A percentile compares a stretch with the other conserved stretches of the same genome.
phyloP scores from a whole-genome alignment of 2,113 vertebrate genomes.

The Cebus imitator region DNA sequence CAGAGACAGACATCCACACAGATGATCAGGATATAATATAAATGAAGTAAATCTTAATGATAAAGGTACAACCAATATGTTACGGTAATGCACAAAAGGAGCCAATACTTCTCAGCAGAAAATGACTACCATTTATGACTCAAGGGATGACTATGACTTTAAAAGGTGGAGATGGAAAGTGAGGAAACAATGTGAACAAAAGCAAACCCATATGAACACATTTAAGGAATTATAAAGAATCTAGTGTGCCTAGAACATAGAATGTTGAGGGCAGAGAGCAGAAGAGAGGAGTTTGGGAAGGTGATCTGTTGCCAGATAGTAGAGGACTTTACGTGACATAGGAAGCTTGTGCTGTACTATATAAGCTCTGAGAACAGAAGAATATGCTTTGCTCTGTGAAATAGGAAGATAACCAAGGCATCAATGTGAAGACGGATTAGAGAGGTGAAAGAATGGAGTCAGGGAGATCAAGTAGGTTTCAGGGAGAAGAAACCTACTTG shows the following conservation, averaged over 20 bases:
- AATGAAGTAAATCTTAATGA: not conserved
- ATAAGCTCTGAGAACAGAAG: not conserved
- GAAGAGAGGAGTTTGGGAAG: not conserved
- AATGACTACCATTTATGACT: not conserved
- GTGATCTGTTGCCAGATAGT: not conserved
- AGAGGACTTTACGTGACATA: not conserved
- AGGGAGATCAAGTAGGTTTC: not conserved
- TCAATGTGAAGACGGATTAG: not conserved
- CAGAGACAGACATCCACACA: not conserved
- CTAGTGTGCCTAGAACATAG: not conserved
- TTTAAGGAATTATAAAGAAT: not conserved
- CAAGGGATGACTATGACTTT: not conserved
- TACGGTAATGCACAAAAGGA: not conserved
- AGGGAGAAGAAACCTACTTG: constrained; percentile 31
- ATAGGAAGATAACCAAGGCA: not conserved
- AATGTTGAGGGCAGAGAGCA: not conserved
- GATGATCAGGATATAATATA: not conserved
- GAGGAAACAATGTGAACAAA: not conserved
- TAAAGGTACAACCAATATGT: not conserved
- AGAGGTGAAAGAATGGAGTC: not conserved
- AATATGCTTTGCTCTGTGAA: not conserved
- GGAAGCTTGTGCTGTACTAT: not conserved
- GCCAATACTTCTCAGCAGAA: not conserved
- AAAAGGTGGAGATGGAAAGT: not conserved
- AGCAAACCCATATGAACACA: not conserved